These are phyloP conservation scores for Crotalus tigris DNA, from an alignment of 2,113 vertebrate genomes.

Conservation along the genomic window DNA sequence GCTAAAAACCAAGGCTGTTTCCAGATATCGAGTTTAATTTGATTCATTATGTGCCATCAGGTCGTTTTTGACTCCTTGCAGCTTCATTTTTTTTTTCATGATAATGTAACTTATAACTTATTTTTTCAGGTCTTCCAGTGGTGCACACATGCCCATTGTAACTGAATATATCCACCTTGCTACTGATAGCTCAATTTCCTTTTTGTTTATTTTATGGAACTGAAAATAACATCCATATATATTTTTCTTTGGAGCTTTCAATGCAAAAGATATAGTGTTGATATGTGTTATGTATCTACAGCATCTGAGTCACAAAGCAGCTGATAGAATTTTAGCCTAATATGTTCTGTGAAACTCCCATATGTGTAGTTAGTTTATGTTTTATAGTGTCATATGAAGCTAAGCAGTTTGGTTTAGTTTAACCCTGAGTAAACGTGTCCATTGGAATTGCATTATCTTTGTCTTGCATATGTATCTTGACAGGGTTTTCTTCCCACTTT, in stretches of 20 bases:
- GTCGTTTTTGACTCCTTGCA: neutral
- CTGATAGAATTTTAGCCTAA: neutral
- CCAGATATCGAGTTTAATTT: neutral
- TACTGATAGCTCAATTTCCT: neutral
- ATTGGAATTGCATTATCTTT: neutral
- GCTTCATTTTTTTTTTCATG: neutral
- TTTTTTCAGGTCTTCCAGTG: neutral
- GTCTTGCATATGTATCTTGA: neutral
- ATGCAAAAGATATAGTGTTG: neutral
- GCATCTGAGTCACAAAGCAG: neutral
- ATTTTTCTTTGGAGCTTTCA: neutral
- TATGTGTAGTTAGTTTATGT: neutral
- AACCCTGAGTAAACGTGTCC: neutral
- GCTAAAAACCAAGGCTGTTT: neutral
- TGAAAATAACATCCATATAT: neutral
- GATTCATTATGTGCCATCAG: neutral
- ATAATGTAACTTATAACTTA: neutral
- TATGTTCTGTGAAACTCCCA: neutral
- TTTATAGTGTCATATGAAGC: neutral
- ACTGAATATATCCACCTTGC: neutral
- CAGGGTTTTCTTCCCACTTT: neutral
- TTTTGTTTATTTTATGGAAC: neutral
- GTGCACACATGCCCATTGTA: neutral
- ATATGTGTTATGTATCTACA: neutral
- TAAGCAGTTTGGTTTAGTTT: neutral